These are phyloP conservation scores for Drosophila burlai DNA, from an alignment of 1,140 invertebrate genomes.

Conservation along the genomic window DNA sequence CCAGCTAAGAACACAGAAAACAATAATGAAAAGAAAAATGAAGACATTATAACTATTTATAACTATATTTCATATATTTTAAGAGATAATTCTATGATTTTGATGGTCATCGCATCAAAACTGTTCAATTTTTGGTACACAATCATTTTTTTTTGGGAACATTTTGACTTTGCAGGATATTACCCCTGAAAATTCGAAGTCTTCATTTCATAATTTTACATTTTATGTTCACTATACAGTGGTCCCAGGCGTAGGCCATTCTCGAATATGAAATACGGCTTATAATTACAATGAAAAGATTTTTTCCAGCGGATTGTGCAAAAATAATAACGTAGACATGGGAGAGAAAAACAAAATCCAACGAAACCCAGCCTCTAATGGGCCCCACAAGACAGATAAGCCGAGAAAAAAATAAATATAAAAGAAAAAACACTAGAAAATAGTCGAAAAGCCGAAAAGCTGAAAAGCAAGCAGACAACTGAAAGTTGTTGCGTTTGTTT, in stretches of 20 bases:
- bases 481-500: conserved; percentile 77
- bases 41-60: too few species aligned
- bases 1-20: conserved; percentile 2
- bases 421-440: conserved; percentile 25
- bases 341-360: conserved; percentile 12
- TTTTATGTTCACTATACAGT: background rate
- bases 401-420: conserved; percentile 27
- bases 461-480: conserved; percentile 56
- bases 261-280: background rate
- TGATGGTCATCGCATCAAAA: background rate
- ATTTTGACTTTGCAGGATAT: background rate
- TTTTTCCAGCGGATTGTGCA: conserved; percentile 52
- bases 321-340: conserved; percentile 24
- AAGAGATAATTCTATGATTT: background rate
- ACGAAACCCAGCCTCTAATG: conserved; percentile 39
- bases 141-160: background rate
- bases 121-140: background rate
- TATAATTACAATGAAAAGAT: conserved; percentile 10
- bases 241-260: background rate
- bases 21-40: too few species aligned
- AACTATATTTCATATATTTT: background rate
- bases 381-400: conserved; percentile 59
- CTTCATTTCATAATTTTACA: background rate
- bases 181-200: background rate
- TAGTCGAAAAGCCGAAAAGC: conserved; percentile 45